Evolutionary conservation across 2,113 vertebrate genomes (phyloP).

Genomic region (Columba livia): DNA sequence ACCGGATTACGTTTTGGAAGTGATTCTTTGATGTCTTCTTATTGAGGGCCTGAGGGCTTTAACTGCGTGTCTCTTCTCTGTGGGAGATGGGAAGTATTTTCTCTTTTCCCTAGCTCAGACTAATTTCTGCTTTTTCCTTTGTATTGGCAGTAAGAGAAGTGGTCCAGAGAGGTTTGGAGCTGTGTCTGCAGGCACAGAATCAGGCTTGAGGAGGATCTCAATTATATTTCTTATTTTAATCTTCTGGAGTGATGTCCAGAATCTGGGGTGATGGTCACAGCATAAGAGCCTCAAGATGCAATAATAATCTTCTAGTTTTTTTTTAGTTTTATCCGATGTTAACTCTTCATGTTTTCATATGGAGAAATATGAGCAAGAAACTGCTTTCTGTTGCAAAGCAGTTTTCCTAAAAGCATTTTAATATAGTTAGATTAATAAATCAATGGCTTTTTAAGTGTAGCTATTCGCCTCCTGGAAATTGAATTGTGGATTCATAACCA

Average conservation of each 20-base stretch:
- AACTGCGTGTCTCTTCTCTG: slow-evolving; percentile 24
- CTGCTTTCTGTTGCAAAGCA: background rate
- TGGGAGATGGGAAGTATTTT: slow-evolving; percentile 42
- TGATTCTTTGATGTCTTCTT: slow-evolving; percentile 57
- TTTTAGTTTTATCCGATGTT: background rate
- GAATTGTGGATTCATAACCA: background rate
- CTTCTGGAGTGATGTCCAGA: background rate
- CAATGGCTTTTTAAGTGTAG: background rate
- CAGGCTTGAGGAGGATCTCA: background rate
- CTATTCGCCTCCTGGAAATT: background rate
- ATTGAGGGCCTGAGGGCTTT: background rate
- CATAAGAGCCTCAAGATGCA: background rate
- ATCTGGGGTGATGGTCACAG: background rate
- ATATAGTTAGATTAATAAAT: background rate
- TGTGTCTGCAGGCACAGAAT: background rate
- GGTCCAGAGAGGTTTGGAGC: background rate
- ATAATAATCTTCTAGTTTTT: background rate
- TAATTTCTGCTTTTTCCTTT: slow-evolving; percentile 31
- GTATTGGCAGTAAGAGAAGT: background rate
- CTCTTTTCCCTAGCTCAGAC: slow-evolving; percentile 6
- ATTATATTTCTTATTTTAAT: background rate
- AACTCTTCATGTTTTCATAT: background rate
- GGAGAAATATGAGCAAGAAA: background rate
- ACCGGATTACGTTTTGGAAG: slow-evolving; percentile 26
- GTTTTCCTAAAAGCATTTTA: background rate